These are phyloP conservation scores for Clavelina lepadiformis DNA, from an alignment of 23 tunicate genomes.

Conservation along the genomic window DNA sequence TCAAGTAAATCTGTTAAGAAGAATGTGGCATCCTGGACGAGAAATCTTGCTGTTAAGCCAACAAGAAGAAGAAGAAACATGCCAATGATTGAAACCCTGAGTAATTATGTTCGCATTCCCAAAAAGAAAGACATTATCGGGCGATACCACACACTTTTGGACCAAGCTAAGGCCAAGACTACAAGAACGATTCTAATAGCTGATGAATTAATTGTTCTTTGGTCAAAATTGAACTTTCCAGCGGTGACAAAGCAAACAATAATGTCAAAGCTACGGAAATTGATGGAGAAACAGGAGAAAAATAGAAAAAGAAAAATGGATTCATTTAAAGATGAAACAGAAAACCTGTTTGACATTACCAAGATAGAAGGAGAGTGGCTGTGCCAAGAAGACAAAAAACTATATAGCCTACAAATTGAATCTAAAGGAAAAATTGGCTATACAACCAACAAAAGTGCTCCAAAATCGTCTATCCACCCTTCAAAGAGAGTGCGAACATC, in stretches of 20 bases:
- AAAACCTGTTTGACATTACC: constrained; percentile 1
- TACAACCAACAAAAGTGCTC: constrained; percentile 1
- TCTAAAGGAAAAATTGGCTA: constrained; percentile 8
- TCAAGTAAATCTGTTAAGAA: too few relatives aligned
- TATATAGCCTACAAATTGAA: constrained; percentile 3
- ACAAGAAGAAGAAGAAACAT: too few relatives aligned
- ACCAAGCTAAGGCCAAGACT: neutral
- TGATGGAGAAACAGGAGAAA: neutral
- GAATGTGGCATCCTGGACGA: too few relatives aligned
- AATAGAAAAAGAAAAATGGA: neutral
- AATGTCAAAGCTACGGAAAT: neutral
- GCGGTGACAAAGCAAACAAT: constrained; percentile 1
- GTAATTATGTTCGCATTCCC: too few relatives aligned
- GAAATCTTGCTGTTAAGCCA: too few relatives aligned
- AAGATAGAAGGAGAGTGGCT: constrained; percentile 2
- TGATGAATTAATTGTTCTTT: neutral
- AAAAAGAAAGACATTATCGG: constrained; percentile 2
- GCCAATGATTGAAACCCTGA: too few relatives aligned
- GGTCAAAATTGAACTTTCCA: constrained; percentile 7
- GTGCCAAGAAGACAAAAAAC: constrained; percentile 10
- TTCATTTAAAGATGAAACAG: neutral
- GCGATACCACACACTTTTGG: neutral
- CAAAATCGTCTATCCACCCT: constrained; percentile 5
- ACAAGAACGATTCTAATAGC: neutral
- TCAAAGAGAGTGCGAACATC: constrained; percentile 11